phyloP scores from a whole-genome alignment of 2,797 vertebrate genomes.

The Ateles fusciceps region DNA sequence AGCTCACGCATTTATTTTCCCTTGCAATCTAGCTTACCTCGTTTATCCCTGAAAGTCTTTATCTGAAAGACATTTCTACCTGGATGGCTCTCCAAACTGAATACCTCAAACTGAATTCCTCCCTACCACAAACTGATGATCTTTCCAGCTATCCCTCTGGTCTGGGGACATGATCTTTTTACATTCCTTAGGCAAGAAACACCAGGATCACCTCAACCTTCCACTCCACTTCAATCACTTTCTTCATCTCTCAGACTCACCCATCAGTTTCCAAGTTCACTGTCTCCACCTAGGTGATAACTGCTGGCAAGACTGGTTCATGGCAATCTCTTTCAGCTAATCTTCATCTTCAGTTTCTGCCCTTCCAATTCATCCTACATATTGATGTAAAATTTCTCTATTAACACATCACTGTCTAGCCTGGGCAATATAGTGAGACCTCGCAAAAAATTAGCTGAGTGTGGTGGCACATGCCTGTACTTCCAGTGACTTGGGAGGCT shows the following conservation, averaged over 20 bases:
- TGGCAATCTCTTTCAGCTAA: not conserved
- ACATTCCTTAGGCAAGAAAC: not conserved
- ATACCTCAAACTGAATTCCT: not conserved
- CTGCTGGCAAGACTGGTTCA: not conserved
- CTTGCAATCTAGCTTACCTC: not conserved
- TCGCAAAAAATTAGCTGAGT: not conserved
- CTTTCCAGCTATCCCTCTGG: not conserved
- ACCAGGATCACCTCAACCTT: not conserved
- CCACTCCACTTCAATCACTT: not conserved
- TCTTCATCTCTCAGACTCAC: not conserved
- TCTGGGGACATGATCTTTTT: not conserved
- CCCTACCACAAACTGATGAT: not conserved
- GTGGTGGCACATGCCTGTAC: not conserved
- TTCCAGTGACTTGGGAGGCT: not conserved
- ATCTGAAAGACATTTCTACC: not conserved
- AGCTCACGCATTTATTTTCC: not conserved
- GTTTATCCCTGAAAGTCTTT: not conserved
- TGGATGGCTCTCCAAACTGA: not conserved
- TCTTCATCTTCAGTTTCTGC: not conserved
- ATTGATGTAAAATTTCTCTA: not conserved
- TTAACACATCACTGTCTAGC: not conserved
- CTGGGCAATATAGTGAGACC: not conserved
- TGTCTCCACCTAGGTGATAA: not conserved
- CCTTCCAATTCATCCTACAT: not conserved
- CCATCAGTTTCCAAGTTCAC: not conserved